Evolutionary conservation across 2,888 invertebrate genomes (phyloP).

Genomic region (Oithona nana): DNA sequence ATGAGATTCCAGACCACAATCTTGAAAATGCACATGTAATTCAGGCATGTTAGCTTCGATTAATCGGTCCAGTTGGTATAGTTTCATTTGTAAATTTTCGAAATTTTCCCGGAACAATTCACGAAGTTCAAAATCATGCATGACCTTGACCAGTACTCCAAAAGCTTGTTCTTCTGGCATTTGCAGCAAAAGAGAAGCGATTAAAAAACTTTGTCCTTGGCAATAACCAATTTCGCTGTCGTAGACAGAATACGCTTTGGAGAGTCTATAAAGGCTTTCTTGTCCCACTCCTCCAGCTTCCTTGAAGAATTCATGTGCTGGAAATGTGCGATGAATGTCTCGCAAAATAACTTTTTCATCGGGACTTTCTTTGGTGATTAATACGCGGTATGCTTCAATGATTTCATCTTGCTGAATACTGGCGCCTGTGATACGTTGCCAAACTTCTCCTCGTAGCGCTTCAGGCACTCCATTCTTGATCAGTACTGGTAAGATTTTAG

Average conservation of each 20-base stretch:
- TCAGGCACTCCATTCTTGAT: constrained; percentile 78
- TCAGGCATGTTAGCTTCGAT: constrained; percentile 61
- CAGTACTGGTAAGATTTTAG: constrained; percentile 57
- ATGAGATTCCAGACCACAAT: constrained; percentile 78
- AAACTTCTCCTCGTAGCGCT: constrained; percentile 85
- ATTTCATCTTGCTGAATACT: constrained; percentile 54
- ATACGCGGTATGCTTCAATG: constrained; percentile 74
- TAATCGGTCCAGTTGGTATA: constrained; percentile 81
- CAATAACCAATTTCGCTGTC: constrained; percentile 97
- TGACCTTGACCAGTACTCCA: constrained; percentile 80
- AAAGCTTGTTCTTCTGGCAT: constrained; percentile 99
- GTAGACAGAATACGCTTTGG: constrained; percentile 90
- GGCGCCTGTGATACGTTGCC: constrained; percentile 81
- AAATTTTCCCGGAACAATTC: constrained; percentile 80
- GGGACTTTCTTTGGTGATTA: constrained; percentile 58
- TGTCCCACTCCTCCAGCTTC: constrained; percentile 87
- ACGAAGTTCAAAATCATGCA: constrained; percentile 86
- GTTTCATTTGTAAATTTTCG: constrained; percentile 77
- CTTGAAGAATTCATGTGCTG: constrained; percentile 69
- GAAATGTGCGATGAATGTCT: constrained; percentile 94
- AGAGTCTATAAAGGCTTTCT: constrained; percentile 82
- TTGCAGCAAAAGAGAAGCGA: constrained; percentile 87
- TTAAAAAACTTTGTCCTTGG: constrained; percentile 92
- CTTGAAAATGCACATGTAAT: constrained; percentile 49
- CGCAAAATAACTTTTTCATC: constrained; percentile 76